These are phyloP conservation scores for Malurus cyaneus DNA, from an alignment of 2,113 vertebrate species.

Conservation along the genomic window DNA sequence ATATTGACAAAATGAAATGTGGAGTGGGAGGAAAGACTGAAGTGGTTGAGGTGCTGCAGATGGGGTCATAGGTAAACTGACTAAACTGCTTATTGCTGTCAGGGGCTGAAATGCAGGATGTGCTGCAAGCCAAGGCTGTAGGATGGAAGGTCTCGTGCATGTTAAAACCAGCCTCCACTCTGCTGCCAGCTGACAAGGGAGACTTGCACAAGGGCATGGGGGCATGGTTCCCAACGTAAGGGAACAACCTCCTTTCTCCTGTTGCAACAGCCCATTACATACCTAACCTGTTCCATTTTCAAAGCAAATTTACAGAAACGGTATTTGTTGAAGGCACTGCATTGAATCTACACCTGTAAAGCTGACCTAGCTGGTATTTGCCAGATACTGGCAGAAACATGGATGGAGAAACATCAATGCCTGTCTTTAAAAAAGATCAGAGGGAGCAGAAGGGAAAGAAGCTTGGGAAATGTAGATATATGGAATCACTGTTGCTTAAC, in stretches of 20 bases:
- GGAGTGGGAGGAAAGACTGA: neutral
- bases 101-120: neutral
- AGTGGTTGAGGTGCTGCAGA: neutral
- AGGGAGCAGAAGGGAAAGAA: neutral
- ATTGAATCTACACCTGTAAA: neutral
- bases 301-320: neutral
- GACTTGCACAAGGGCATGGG: neutral
- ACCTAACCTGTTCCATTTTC: neutral
- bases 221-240: neutral
- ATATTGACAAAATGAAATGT: neutral
- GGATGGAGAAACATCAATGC: neutral
- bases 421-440: neutral
- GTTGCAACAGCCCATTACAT: neutral
- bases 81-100: neutral
- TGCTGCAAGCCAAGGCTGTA: neutral
- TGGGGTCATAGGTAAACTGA: neutral
- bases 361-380: neutral
- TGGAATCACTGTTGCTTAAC: neutral
- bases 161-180: neutral
- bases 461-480: neutral
- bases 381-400: neutral
- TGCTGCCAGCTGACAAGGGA: neutral
- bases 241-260: neutral
- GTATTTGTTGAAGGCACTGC: neutral
- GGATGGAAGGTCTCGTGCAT: neutral